These are phyloP conservation scores for Caranx melampygus DNA, from an alignment of 2,113 vertebrate genomes.

Conservation along the genomic window DNA sequence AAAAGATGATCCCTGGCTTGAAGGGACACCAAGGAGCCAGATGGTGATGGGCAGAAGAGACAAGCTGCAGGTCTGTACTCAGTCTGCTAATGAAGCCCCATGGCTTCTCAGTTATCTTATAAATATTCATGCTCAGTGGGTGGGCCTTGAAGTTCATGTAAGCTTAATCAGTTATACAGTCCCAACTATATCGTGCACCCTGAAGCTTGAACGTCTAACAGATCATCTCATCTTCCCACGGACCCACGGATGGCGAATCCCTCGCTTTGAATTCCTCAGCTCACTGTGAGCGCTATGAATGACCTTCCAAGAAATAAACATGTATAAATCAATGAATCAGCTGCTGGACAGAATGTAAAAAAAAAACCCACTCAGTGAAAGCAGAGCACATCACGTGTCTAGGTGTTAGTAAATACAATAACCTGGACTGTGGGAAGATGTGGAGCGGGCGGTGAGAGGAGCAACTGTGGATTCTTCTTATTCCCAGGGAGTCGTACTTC, in stretches of 20 bases:
- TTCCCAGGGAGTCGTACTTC: not conserved
- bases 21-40: constrained; percentile 14
- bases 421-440: not conserved
- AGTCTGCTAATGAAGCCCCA: constrained; percentile 45
- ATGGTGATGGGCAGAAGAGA: not conserved
- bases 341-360: not conserved
- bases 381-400: not conserved
- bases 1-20: constrained; percentile 30
- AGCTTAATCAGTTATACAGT: constrained; percentile 28
- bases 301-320: constrained; percentile 6
- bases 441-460: not conserved
- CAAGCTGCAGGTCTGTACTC: constrained; percentile 5
- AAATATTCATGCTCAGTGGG: constrained; percentile 49
- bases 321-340: constrained; percentile 33
- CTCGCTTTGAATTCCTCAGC: not conserved
- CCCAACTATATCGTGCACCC: constrained; percentile 1
- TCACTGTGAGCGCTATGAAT: not conserved
- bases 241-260: not conserved
- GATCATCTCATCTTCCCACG: not conserved
- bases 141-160: not conserved
- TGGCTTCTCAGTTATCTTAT: constrained; percentile 33
- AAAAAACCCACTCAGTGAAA: not conserved
- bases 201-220: not conserved
- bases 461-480: not conserved
- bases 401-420: not conserved